Base-by-base conservation (phyloP, 2,797 vertebrate genomes). In the Mus spretus region DNA sequence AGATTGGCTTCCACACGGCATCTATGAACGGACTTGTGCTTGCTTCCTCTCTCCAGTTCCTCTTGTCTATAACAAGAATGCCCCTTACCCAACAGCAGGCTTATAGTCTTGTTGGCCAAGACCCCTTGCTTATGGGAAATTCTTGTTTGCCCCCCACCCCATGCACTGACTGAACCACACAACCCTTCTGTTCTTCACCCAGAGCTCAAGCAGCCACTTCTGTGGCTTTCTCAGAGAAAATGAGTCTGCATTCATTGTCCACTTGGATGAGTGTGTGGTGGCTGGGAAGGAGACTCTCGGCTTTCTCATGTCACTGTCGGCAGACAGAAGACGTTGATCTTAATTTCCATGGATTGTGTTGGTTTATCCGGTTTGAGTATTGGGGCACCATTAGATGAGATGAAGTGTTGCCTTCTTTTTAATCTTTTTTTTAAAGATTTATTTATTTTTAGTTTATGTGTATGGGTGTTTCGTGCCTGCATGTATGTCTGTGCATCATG, bases 261-360 rank as follows among this genome's bases (percentile, higher is more conserved):
- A n/a, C 83, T n/a, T 85, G 31, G 1, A 1, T 20, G 44, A 67
- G 82, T 67, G 19, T 67, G 61, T n/a, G 63, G 50, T 22, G 65
- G 65, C 83, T 0, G 7, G 84, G 13, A 53, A 70, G 34, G 47
- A 24, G 11, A 10, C 6, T 15, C 1, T 22, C 34, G 15, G 12
- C 65, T 53, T 37, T 47, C 5, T 37, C 63, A 26, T 70, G 47
- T 37, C 34, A 70, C 4, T 24, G 34, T 34, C 4, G 2, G 53
- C 47, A 14, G 1, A 20, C 70, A 11, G 75, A 37, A 13, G 59
- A 72, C 75, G 2, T 34, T 87, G 61, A 26, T 77, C n/a, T 89
- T 79, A 53, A 55, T 93, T 96, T 96, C 75, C 72, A 77, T 78
- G 91, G 57, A 53, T 65, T 93, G 34, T 86, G 59, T 79, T 74